Conservation (phyloP, 2,888 invertebrate genomes). For the Hedya salicella region DNA sequence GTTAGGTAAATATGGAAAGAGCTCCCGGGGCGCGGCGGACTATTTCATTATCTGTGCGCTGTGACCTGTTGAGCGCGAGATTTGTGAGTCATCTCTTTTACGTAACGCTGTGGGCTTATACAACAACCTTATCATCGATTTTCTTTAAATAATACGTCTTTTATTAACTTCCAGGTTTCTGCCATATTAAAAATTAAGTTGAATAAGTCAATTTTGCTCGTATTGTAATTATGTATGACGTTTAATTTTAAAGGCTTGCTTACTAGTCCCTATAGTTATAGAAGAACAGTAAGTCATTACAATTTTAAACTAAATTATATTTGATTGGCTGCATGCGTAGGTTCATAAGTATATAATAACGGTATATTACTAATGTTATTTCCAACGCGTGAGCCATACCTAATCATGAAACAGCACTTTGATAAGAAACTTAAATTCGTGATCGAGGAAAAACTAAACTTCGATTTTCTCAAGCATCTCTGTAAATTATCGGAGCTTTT, state of each 20-base stretch:
- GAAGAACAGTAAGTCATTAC: too few species aligned
- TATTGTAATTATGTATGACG: too few species aligned
- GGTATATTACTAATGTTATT: too few species aligned
- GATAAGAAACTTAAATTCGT: constrained; percentile 16
- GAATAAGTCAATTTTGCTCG: too few species aligned
- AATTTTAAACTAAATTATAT: too few species aligned
- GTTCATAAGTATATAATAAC: too few species aligned
- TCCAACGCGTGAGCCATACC: too few species aligned
- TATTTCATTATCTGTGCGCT: constrained; percentile 80
- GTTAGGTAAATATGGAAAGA: constrained; percentile 77
- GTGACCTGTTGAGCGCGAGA: constrained; percentile 81
- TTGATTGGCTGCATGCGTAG: too few species aligned
- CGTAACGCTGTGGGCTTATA: constrained; percentile 56
- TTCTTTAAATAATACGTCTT: constrained; percentile 38
- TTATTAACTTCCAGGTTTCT: not conserved
- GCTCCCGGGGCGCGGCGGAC: constrained; percentile 70
- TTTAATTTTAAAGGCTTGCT: too few species aligned
- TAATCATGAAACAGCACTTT: too few species aligned
- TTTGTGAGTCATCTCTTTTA: constrained; percentile 73
- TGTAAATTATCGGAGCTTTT: constrained; percentile 43
- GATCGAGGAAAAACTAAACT: constrained; percentile 4
- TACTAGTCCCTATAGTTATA: too few species aligned
- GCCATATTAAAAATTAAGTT: too few species aligned
- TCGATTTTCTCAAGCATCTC: constrained; percentile 33
- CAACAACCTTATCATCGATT: constrained; percentile 56